phyloP scores from a whole-genome alignment of 2,797 vertebrate genomes.

The Tauraco hartlaubi region DNA sequence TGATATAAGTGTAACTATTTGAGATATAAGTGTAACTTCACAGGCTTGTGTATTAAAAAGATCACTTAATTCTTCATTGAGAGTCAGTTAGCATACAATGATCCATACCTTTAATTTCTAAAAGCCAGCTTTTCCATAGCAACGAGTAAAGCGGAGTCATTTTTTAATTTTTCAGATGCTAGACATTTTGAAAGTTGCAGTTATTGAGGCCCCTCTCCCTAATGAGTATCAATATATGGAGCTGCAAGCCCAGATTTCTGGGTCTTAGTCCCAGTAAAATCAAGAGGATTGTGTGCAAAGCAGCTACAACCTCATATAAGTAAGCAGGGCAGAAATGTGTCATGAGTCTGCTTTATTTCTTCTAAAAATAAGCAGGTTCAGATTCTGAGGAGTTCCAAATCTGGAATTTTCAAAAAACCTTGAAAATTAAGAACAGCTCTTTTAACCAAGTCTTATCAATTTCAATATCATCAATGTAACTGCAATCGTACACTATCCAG shows the following conservation, averaged over 20 bases:
- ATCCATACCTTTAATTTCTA: neutral
- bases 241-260: neutral
- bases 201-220: neutral
- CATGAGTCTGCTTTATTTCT: neutral
- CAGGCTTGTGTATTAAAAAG: neutral
- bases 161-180: neutral
- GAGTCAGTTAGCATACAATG: accelerated
- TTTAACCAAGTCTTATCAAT: neutral
- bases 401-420: neutral
- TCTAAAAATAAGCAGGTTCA: neutral
- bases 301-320: neutral
- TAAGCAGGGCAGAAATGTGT: neutral
- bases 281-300: neutral
- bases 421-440: neutral
- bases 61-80: neutral
- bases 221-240: neutral
- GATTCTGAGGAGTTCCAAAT: neutral
- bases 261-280: neutral
- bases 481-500: neutral
- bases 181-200: neutral
- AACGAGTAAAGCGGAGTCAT: neutral
- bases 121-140: neutral
- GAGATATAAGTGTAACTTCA: neutral
- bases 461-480: neutral
- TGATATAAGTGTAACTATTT: neutral